Base-by-base conservation (phyloP, 2,113 vertebrate genomes). In the Psilopsiagon aymara region DNA sequence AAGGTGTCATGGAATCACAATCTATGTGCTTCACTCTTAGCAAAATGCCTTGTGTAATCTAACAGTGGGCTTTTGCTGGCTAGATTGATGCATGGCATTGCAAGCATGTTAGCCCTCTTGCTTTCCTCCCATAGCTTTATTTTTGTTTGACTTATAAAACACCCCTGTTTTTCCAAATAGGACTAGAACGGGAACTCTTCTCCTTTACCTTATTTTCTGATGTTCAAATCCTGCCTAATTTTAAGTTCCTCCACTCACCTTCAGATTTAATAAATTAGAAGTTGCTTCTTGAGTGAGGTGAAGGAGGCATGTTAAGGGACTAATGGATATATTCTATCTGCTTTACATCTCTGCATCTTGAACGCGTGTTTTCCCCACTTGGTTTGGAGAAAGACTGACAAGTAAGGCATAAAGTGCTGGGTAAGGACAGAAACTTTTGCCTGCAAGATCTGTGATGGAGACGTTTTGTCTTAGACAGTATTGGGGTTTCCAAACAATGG, bases 131-230 rank as follows among this genome's bases (percentile, higher is more conserved):
- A 47, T 31, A 25, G 25, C 18, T 18, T 21, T 76, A n/a, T 44
- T 28, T 59, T 39, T 27, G 18, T 57, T 93, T 75, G 49, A 71
- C 80, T 92, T 95, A 43, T 81, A 24, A 86, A 78, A 57, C 86
- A 19, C 44, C 52, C 62, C 69, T 47, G 7, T 86, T 95, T 85
- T 95, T 93, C 46, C 47, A 87, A 70, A 77, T 52, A 53, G 31
- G 13, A 31, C 77, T 73, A 63, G 49, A 82, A 78, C 19, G 10
- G 25, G 80, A 74, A 80, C 87, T 67, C 16, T 82, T 35, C 53
- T 97, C 57, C 68, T 80, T 96, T 90, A 87, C 79, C 76, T 90
- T 92, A 71, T 92, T 96, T 95, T 94, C 69, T 71, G n/a, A 84
- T 91, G 41, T 90, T 91, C 60, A 52, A 11, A 74, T 64, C 67